Conservation (phyloP, 37 sponge, comb jelly and placozoan species). For the Ianthella basta region DNA sequence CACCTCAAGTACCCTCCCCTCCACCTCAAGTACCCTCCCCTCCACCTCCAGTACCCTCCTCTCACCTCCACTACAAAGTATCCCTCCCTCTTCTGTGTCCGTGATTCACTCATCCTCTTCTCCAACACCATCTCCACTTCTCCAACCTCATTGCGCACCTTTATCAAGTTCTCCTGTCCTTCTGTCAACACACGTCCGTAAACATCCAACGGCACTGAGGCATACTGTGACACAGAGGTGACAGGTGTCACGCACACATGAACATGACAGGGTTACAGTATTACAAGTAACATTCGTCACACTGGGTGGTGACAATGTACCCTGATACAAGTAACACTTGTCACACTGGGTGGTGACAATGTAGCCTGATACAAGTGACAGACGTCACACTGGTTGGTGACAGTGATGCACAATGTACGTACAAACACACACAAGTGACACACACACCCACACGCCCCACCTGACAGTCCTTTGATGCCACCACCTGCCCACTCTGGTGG, state of each 20-base stretch:
- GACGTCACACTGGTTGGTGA: no score
- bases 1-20: no score
- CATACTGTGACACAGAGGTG: conserved; percentile 13
- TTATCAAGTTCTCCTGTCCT: conserved; percentile 75
- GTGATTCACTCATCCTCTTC: conserved; percentile 54
- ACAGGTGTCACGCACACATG: no score
- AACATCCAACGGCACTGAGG: conserved; percentile 47
- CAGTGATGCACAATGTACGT: no score
- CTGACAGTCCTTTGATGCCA: conserved; percentile 65
- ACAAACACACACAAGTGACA: not conserved
- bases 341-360: no score
- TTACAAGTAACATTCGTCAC: no score
- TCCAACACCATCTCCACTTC: conserved; percentile 59
- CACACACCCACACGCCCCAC: conserved; percentile 37
- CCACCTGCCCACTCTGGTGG: conserved; percentile 62
- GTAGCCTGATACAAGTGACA: no score
- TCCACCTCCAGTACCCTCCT: no score
- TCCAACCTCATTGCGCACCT: conserved; percentile 46
- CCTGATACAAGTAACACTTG: no score
- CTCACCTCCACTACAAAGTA: conserved; percentile 77
- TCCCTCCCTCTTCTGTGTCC: conserved; percentile 60
- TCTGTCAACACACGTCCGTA: conserved; percentile 56
- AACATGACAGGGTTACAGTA: no score
- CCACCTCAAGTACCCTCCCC: no score
- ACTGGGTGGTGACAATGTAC: no score